These are phyloP conservation scores for Scotopteryx bipunctaria DNA, from an alignment of 2,888 invertebrate genomes.

Conservation along the genomic window DNA sequence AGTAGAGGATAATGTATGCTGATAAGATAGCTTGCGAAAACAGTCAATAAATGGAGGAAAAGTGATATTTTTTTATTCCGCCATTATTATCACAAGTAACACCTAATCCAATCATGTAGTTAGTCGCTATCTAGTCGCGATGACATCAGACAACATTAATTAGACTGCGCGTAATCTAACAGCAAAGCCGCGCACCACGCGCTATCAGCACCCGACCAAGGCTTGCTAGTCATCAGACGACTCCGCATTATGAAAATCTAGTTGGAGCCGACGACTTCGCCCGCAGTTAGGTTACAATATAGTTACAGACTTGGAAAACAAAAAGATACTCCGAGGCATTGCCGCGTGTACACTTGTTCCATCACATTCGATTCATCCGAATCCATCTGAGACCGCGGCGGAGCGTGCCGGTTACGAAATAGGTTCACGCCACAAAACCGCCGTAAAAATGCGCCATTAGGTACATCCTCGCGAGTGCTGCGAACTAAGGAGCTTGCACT, in stretches of 20 bases:
- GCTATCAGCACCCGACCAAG: constrained; percentile 5
- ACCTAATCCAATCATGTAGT: too few species aligned
- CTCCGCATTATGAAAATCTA: too few species aligned
- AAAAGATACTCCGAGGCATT: too few species aligned
- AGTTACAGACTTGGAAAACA: too few species aligned
- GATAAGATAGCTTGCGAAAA: neutral
- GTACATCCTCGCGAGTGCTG: neutral
- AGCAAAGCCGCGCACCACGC: constrained; percentile 1
- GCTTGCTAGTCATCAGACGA: too few species aligned
- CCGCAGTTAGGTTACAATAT: too few species aligned
- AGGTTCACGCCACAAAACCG: constrained; percentile 1
- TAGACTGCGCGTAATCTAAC: constrained; percentile 2
- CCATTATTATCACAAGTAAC: too few species aligned
- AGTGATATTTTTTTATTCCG: too few species aligned
- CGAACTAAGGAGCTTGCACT: neutral
- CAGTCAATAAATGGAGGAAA: constrained; percentile 3
- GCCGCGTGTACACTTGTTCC: too few species aligned
- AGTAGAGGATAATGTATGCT: too few species aligned
- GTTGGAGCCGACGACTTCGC: too few species aligned
- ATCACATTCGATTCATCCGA: too few species aligned
- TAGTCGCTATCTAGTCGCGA: constrained; percentile 1
- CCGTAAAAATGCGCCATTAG: constrained; percentile 2
- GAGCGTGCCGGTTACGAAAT: constrained; percentile 7
- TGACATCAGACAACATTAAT: constrained; percentile 18
- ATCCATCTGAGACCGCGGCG: neutral